Evolutionary conservation across 2,888 invertebrate species (phyloP), one percentile per base, ranked within the genome.

Genomic region (Apotomis turbidana): DNA sequence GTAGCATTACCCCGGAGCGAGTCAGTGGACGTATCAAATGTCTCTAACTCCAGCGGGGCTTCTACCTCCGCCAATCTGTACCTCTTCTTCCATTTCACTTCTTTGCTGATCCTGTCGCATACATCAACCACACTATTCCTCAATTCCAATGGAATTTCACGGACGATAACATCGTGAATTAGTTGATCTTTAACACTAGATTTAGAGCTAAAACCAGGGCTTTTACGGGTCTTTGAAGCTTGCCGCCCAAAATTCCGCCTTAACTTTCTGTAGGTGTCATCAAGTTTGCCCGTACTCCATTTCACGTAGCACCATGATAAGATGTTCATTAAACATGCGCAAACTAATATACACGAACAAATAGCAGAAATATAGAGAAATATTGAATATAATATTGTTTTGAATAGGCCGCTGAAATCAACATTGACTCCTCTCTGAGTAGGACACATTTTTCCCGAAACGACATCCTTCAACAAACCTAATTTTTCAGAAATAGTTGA

Each of bases 41-140:
- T 36, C 5, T 55, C 66, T 12, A 15, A 52, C 36, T 52, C 60
- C 12, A 70, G 49, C 51, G 58, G 58, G 13, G 67, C 1, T 10
- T 15, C 38, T 10, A 49, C 49, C 13, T 68, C 60, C 0, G 38
- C 52, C 44, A 54, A 9, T 49, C 72, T 62, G 12, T 72, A 72
- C 59, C 72, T 63, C 46, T 72, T 72, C 63, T 72, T 62, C 68
- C 68, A 68, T 52, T 44, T 72, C 36, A 72, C 72, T 44, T 72
- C 63, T 38, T 13, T 72, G 4, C 58, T 58, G 5, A 72, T 51
- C 38, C 72, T 72, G 10, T 68, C 68, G 4, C 72, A 72, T 0
- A 72, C 63, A 52, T 72, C 63, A 59, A 72, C 49, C 4, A 54
- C 38, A 44, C 72, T 68, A 36, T 4, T 58, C 13, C 72, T 72